phyloP scores from a whole-genome alignment of 2,113 vertebrate genomes.

The Corythornis vintsioides region DNA sequence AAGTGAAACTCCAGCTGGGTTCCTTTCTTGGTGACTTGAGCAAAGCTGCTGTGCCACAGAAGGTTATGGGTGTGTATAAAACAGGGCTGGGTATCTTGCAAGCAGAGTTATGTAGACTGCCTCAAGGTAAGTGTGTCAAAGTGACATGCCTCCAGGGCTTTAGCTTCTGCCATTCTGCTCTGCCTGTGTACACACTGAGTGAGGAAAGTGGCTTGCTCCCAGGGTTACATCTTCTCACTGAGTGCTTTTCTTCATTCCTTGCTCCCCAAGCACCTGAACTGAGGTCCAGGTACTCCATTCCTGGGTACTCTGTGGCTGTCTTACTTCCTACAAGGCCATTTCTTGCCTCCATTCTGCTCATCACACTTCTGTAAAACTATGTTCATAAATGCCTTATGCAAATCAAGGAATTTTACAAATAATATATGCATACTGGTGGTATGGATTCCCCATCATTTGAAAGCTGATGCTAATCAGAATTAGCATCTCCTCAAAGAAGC shows the following conservation, averaged over 20 bases:
- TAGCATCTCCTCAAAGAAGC: neutral
- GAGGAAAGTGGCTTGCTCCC: neutral
- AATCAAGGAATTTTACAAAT: neutral
- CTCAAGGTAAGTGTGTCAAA: neutral
- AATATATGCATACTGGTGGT: neutral
- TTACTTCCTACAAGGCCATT: neutral
- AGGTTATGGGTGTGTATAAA: neutral
- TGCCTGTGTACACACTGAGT: fast-evolving
- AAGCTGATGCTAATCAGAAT: neutral
- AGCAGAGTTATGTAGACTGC: neutral
- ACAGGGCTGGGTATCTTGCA: neutral
- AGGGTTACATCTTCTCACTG: neutral
- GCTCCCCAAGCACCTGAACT: neutral
- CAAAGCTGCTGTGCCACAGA: neutral
- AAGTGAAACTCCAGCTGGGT: neutral
- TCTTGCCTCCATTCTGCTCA: neutral
- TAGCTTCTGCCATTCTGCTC: neutral
- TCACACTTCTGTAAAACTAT: neutral
- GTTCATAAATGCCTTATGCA: neutral
- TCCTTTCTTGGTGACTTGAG: neutral
- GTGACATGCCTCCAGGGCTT: neutral
- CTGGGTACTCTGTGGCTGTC: neutral
- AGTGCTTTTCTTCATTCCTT: neutral
- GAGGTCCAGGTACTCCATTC: neutral
- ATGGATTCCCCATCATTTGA: neutral